Evolutionary conservation across 2,888 invertebrate genomes (phyloP).

Genomic region (Drosophila prolongata): DNA sequence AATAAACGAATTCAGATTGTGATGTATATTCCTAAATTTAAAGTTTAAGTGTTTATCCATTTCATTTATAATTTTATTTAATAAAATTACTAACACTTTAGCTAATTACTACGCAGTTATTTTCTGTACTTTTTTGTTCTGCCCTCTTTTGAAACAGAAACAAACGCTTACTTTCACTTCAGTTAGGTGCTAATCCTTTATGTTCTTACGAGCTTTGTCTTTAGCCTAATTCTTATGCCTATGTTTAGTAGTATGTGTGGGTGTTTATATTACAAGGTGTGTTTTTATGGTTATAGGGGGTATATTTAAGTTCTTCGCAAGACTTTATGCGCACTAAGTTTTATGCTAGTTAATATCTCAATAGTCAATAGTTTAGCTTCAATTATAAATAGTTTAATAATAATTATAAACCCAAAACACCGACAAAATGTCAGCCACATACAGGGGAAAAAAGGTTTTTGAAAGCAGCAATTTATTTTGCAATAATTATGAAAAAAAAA

Average conservation of each 20-base stretch:
- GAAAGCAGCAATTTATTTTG: conserved; percentile 6
- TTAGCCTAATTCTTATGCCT: conserved; percentile 67
- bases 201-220: conserved; percentile 51
- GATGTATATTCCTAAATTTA: conserved; percentile 57
- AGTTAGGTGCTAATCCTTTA: conserved; percentile 68
- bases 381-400: conserved; percentile 76
- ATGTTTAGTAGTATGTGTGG: conserved; percentile 42
- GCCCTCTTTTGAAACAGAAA: conserved; percentile 17
- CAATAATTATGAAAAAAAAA: conserved; percentile 9
- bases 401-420: conserved; percentile 60
- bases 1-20: conserved; percentile 48
- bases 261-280: conserved; percentile 74
- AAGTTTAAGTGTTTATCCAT: conserved; percentile 51
- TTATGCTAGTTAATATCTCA: conserved; percentile 70
- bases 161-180: conserved; percentile 57
- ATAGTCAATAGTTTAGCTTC: conserved; percentile 78
- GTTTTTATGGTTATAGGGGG: conserved; percentile 47
- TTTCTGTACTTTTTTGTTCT: conserved; percentile 38
- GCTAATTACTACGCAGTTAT: conserved; percentile 68
- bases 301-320: conserved; percentile 49
- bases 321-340: conserved; percentile 49
- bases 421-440: conserved; percentile 22
- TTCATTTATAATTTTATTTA: conserved; percentile 79
- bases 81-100: conserved; percentile 83
- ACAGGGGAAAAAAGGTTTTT: conserved; percentile 9